Evolutionary conservation across 2,888 invertebrate species (phyloP), one percentile per base, ranked within the genome.

Genomic region (Dinocampus coccinellae): DNA sequence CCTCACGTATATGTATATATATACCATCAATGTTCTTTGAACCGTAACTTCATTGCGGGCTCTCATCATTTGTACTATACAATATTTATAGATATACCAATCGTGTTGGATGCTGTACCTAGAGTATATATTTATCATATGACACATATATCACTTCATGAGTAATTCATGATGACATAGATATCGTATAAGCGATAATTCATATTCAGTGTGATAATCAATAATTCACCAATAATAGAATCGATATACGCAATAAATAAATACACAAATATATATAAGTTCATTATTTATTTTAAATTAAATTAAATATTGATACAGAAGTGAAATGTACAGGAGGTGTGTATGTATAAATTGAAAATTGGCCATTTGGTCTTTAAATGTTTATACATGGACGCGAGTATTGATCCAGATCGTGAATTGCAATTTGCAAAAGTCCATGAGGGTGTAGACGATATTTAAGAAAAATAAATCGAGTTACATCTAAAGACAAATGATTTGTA

Each of bases 321-420:
- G 7, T 10, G 1, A 39, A 39, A 7, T 20, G 47, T 29, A 29
- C 29, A 7, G 33, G n/a, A 16, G 33, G 20, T 34, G n/a, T 58
- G n/a, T 0, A 58, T 33, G 33, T 47, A 16, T 0, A 7, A n/a
- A 7, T 20, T 20, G 53, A 20, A 57, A 57, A 9, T 16, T 39
- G 39, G 36, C n/a, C n/a, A 0, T 47, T 47, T 16, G 9, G 6
- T 47, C 16, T 3, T 16, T 7, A 20, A 7, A 4, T 16, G n/a
- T 66, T 66, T 57, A 29, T 29, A 39, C 36, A 11, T 55, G 24
- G 36, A 11, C 13, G 47, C 22, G 39, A 66, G 57, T 66, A 66
- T 66, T 57, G 65, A 66, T 26, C 65, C 10, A 24, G 26, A 57
- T 66, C 13, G 33, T 20, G 24, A 47, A 47, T 47, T n/a, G 0